A percentile compares a stretch with the other conserved stretches of the same genome.
Conservation (phyloP, 2,888 invertebrate species). For the Byasa hedistus region DNA sequence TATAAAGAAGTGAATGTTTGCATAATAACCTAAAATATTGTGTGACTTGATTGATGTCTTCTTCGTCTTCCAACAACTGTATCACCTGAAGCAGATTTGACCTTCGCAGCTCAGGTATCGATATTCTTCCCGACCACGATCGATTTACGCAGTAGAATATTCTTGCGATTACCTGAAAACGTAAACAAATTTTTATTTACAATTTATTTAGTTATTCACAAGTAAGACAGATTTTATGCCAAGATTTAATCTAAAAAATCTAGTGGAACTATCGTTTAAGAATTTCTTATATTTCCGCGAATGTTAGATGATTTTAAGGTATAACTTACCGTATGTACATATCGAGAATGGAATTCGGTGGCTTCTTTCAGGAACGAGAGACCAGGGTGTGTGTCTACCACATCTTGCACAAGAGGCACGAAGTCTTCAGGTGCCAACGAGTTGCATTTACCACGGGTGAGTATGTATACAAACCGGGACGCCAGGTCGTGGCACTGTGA, state of each 20-base stretch:
- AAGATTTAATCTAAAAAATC: too few species aligned
- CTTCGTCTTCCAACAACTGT: conserved; percentile 93
- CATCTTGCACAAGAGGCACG: conserved; percentile 95
- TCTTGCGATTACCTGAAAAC: conserved; percentile 91
- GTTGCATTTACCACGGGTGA: conserved; percentile 85
- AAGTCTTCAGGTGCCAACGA: conserved; percentile 93
- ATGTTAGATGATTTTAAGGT: too few species aligned
- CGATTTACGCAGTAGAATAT: conserved; percentile 98
- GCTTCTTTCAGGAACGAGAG: conserved; percentile 98
- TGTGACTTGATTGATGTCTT: conserved; percentile 97
- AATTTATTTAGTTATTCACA: background rate
- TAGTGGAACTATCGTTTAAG: too few species aligned
- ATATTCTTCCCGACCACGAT: conserved; percentile 97
- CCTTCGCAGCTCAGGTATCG: conserved; percentile 91
- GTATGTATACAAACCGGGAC: conserved; percentile 91
- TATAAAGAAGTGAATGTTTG: too few species aligned
- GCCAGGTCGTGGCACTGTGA: conserved; percentile 92
- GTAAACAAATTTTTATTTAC: background rate
- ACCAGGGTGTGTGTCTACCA: conserved; percentile 99
- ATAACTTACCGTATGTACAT: conserved; percentile 93
- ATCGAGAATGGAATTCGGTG: conserved; percentile 98
- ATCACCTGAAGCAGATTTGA: conserved; percentile 93
- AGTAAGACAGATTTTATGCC: too few species aligned
- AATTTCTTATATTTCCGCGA: too few species aligned
- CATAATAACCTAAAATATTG: conserved; percentile 82